These are phyloP conservation scores for Hybos culiciformis DNA, from an alignment of 2,888 invertebrate species.

Conservation along the genomic window DNA sequence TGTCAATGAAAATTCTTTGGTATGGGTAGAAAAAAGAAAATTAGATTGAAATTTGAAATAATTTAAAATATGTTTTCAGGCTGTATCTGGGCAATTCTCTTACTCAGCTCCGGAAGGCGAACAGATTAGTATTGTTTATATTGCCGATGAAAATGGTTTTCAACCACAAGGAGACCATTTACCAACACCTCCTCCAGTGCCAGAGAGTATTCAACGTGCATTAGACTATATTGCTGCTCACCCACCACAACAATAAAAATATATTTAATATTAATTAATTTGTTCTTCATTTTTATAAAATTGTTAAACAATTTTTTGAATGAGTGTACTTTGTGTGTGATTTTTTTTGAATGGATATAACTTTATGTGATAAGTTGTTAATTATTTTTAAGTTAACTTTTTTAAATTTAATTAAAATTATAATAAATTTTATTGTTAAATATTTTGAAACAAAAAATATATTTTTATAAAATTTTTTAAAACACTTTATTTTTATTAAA, in stretches of 20 bases:
- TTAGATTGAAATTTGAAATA: constrained; percentile 1
- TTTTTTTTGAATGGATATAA: no score
- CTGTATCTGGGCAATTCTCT: constrained; percentile 47
- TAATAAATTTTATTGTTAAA: no score
- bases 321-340: no score
- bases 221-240: constrained; percentile 51
- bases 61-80: constrained; percentile 20
- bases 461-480: no score
- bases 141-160: constrained; percentile 57
- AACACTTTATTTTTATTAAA: no score
- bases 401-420: no score
- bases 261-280: no score
- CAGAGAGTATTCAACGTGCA: constrained; percentile 51
- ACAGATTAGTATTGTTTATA: constrained; percentile 44
- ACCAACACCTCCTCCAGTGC: constrained; percentile 50
- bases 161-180: constrained; percentile 41
- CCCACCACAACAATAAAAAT: constrained; percentile 33
- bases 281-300: no score
- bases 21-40: constrained; percentile 7
- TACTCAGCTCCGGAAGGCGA: constrained; percentile 50
- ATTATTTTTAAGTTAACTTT: no score
- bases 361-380: no score
- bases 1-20: constrained; percentile 15
- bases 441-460: no score
- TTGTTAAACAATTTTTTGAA: no score